Evolutionary conservation across 2,888 invertebrate genomes (phyloP).

Genomic region (Selenia dentaria): DNA sequence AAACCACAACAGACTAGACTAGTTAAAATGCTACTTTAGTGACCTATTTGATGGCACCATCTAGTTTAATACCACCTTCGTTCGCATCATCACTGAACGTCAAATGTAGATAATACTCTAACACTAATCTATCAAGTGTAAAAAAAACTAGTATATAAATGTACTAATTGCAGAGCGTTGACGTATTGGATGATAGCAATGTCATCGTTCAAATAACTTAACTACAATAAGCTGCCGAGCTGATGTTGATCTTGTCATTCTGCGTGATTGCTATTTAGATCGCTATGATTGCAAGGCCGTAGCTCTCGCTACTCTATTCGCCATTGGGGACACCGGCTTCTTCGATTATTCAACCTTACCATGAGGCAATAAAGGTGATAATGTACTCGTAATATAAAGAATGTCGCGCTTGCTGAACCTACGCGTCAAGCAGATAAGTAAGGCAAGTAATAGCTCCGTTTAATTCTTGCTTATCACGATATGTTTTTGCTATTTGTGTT

Average conservation of each 20-base stretch:
- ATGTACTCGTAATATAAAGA: neutral
- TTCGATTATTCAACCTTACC: conserved; percentile 19
- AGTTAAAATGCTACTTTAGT: too few relatives aligned
- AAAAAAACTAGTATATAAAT: too few relatives aligned
- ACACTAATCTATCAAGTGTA: too few relatives aligned
- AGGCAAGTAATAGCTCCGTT: conserved; percentile 52
- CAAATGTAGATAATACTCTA: too few relatives aligned
- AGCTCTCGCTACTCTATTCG: conserved; percentile 14
- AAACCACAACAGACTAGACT: too few relatives aligned
- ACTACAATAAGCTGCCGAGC: conserved; percentile 11
- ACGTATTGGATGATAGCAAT: too few relatives aligned
- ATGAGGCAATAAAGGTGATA: conserved; percentile 15
- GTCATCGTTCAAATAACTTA: conserved; percentile 12
- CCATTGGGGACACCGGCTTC: conserved; percentile 22
- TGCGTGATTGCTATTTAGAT: conserved; percentile 41
- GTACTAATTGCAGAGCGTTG: too few relatives aligned
- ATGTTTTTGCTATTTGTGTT: conserved; percentile 35
- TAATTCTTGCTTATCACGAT: conserved; percentile 50
- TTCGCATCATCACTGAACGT: too few relatives aligned
- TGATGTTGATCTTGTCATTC: conserved; percentile 41
- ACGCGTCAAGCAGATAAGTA: conserved; percentile 28
- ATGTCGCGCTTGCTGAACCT: conserved; percentile 23
- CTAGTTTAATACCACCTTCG: too few relatives aligned
- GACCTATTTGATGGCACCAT: too few relatives aligned
- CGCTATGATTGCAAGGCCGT: conserved; percentile 30